These are phyloP conservation scores for Stenoptilia bipunctidactyla DNA, from an alignment of 2,888 invertebrate genomes.

Conservation along the genomic window DNA sequence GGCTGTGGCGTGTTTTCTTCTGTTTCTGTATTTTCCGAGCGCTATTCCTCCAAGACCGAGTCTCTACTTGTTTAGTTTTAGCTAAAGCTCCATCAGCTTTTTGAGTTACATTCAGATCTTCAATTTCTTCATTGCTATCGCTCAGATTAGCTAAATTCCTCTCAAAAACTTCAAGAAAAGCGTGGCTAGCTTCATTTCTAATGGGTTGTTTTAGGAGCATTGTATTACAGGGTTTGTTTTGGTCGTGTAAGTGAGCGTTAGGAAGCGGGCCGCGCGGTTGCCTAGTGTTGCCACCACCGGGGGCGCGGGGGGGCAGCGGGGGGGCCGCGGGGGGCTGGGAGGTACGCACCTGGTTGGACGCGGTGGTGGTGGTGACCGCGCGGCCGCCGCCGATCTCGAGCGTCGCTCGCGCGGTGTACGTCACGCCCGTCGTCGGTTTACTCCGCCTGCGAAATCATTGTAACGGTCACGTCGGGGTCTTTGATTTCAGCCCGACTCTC, in stretches of 20 bases:
- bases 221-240: not conserved
- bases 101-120: no score
- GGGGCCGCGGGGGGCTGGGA: no score
- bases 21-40: not conserved
- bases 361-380: slow-evolving; percentile 66
- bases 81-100: not conserved
- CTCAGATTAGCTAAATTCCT: no score
- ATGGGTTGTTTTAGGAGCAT: not conserved
- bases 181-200: no score
- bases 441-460: slow-evolving; percentile 44
- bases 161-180: no score
- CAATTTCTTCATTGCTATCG: no score
- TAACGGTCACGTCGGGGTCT: slow-evolving; percentile 12
- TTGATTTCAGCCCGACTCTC: no score
- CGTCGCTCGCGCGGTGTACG: slow-evolving; percentile 65
- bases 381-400: slow-evolving; percentile 67
- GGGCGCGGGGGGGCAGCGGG: no score
- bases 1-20: no score
- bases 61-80: no score
- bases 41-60: no score
- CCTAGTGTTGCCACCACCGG: no score
- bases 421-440: slow-evolving; percentile 59
- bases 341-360: slow-evolving; percentile 66
- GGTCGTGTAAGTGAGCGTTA: slow-evolving; percentile 3
- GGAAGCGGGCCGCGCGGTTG: slow-evolving; percentile 4